These are phyloP conservation scores for Holacanthus passer DNA, from an alignment of 2,113 vertebrate species.

Conservation along the genomic window DNA sequence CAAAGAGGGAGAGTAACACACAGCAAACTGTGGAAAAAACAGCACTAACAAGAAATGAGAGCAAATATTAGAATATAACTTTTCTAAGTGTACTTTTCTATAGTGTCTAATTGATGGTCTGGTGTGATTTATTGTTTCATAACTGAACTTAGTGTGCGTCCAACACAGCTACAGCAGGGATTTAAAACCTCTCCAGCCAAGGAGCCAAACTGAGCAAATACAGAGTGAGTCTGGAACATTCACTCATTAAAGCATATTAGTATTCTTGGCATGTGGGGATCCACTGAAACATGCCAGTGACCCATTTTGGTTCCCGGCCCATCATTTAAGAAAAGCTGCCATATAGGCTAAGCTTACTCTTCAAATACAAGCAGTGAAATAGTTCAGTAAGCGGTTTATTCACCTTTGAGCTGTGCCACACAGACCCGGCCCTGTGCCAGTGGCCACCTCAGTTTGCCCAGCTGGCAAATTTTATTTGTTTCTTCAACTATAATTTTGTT, in stretches of 20 bases:
- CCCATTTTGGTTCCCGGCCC: conserved; percentile 54
- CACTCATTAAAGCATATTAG: conserved; percentile 71
- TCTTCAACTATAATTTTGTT: conserved; percentile 63
- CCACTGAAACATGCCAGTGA: conserved; percentile 66
- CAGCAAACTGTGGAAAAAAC: conserved; percentile 11
- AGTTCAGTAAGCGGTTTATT: conserved; percentile 46
- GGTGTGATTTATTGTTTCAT: conserved; percentile 33
- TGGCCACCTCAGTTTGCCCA: conserved; percentile 51
- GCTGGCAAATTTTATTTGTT: conserved; percentile 60
- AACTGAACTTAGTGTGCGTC: conserved; percentile 33
- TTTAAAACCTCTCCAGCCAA: conserved; percentile 38
- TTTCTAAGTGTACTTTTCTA: conserved; percentile 10
- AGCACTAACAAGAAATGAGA: conserved; percentile 6
- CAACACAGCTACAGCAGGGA: conserved; percentile 8
- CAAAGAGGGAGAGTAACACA: conserved; percentile 41
- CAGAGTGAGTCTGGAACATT: conserved; percentile 49
- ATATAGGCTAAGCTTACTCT: conserved; percentile 39
- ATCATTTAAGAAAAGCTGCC: conserved; percentile 51
- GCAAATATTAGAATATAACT: conserved; percentile 2
- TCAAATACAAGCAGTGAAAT: conserved; percentile 40
- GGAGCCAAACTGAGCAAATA: conserved; percentile 58
- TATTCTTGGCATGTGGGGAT: conserved; percentile 70
- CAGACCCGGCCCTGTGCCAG: not conserved
- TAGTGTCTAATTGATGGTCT: not conserved
- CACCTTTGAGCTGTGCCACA: conserved; percentile 42